Percentiles rank a stretch among this genome's conserved stretches.
Evolutionary conservation across 1,140 invertebrate genomes (phyloP).

Genomic region (Drosophila arizonae): DNA sequence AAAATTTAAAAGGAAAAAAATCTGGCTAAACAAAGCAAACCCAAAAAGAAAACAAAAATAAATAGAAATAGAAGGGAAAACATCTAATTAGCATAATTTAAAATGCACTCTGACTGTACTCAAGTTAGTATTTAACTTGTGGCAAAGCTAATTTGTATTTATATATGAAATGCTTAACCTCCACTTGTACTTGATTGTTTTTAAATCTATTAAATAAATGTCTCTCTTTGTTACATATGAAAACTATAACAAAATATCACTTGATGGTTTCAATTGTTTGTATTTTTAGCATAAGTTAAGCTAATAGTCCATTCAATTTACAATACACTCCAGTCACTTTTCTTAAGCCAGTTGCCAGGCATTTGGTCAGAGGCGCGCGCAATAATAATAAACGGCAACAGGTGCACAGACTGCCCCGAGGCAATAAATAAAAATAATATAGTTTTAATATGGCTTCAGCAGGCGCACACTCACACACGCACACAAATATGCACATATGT

Average conservation of each 20-base stretch:
- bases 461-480: conserved; percentile 23
- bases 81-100: conserved; percentile 69
- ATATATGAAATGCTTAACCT: not conserved
- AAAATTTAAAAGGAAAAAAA: conserved; percentile 8
- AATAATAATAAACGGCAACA: conserved; percentile 35
- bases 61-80: conserved; percentile 5
- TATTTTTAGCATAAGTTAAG: not conserved
- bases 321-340: not conserved
- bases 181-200: conserved; percentile 20
- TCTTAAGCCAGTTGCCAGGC: not conserved
- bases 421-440: conserved; percentile 23
- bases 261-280: not conserved
- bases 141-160: conserved; percentile 40
- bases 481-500: conserved; percentile 7
- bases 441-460: conserved; percentile 13
- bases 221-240: conserved; percentile 17
- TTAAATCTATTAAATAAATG: conserved; percentile 44
- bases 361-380: not conserved
- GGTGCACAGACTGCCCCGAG: conserved; percentile 32
- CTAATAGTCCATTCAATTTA: not conserved
- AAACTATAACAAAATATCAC: not conserved
- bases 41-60: not conserved
- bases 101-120: conserved; percentile 52
- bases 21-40: conserved; percentile 6
- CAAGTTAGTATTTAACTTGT: conserved; percentile 43